These are phyloP conservation scores for Pterois miles DNA, from an alignment of 2,797 vertebrate species.

Conservation along the genomic window DNA sequence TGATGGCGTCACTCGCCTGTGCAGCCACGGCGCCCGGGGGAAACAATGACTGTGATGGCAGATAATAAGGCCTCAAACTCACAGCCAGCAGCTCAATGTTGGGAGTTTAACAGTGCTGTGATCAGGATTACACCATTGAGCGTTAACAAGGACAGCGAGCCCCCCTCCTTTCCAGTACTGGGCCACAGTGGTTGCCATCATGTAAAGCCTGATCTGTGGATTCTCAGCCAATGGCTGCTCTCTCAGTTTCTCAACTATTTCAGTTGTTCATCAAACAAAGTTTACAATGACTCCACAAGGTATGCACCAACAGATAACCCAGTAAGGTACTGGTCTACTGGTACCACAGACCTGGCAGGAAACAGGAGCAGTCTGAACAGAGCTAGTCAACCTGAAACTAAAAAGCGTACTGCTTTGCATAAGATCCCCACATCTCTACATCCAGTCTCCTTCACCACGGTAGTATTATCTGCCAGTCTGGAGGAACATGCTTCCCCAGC, in stretches of 20 bases:
- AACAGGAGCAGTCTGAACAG: not conserved
- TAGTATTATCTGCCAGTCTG: conserved; percentile 14
- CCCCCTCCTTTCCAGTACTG: too few relatives aligned
- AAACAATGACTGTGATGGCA: too few relatives aligned
- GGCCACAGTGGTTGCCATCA: not conserved
- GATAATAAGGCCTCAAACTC: too few relatives aligned
- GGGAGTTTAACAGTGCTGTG: too few relatives aligned
- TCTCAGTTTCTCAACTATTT: not conserved
- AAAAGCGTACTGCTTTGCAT: conserved; percentile 1
- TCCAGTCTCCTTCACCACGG: conserved; percentile 14
- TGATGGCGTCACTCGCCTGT: too few relatives aligned
- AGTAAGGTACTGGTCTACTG: not conserved
- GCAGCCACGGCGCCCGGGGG: too few relatives aligned
- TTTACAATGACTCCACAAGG: not conserved
- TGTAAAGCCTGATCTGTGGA: not conserved
- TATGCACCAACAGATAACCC: not conserved
- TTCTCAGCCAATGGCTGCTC: not conserved
- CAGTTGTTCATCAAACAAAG: not conserved
- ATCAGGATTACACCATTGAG: too few relatives aligned
- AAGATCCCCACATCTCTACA: conserved; percentile 15
- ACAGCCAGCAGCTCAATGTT: too few relatives aligned
- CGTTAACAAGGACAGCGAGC: too few relatives aligned
- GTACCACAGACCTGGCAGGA: not conserved
- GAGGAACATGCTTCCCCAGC: conserved; percentile 8
- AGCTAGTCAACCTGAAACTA: conserved; percentile 15